phyloP scores from a whole-genome alignment of 2,888 invertebrate species.

The Nowickia ferox region DNA sequence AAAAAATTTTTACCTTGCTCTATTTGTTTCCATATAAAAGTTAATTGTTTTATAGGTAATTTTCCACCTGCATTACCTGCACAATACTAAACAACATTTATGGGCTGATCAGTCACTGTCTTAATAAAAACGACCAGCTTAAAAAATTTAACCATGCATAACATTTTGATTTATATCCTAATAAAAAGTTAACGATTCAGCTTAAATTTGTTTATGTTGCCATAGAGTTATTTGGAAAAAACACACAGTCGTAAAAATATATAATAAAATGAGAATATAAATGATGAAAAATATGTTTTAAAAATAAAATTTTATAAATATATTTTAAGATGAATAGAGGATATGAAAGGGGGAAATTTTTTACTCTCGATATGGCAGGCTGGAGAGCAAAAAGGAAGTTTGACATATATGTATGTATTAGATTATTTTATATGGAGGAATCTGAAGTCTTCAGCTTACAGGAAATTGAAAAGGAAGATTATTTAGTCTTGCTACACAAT shows the following conservation, averaged over 20 bases:
- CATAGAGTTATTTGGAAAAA: constrained; percentile 24
- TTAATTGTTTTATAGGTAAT: background rate
- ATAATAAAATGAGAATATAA: constrained; percentile 36
- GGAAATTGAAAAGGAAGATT: too few relatives aligned
- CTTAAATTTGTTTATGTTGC: background rate
- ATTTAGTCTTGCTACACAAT: too few relatives aligned
- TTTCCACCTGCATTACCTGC: background rate
- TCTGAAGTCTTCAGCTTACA: too few relatives aligned
- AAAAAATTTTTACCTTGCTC: background rate
- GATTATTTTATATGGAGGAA: too few relatives aligned
- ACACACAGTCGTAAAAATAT: constrained; percentile 19
- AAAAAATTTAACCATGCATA: background rate
- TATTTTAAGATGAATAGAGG: background rate
- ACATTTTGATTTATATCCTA: background rate
- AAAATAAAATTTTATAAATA: constrained; percentile 30
- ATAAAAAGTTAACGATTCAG: constrained; percentile 11
- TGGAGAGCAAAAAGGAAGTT: background rate
- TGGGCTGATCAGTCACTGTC: background rate
- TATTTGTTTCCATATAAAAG: background rate
- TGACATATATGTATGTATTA: background rate
- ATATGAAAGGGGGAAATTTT: background rate
- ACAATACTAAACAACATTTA: background rate
- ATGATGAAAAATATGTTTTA: constrained; percentile 39
- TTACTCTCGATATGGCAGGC: background rate
- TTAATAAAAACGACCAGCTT: background rate